These are phyloP conservation scores for Corythoichthys haematopterus DNA, from an alignment of 2,113 vertebrate genomes.

Conservation along the genomic window DNA sequence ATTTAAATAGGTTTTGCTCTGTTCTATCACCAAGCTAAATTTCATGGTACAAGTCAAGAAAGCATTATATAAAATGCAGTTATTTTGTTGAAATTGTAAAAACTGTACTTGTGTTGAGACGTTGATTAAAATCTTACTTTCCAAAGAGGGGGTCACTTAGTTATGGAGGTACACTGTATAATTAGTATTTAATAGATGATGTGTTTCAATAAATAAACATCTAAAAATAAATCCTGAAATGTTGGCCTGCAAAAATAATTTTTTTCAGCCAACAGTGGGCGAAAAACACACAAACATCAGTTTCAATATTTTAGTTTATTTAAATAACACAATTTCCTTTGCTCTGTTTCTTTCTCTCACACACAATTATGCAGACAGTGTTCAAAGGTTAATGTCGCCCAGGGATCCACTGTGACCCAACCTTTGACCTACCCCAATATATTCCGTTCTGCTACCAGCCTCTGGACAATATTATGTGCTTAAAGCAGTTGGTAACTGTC, in stretches of 20 bases:
- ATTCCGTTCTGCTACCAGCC: conserved; percentile 28
- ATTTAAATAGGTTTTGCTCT: too few species aligned
- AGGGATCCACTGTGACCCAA: conserved; percentile 23
- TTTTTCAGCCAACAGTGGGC: conserved; percentile 12
- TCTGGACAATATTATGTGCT: conserved; percentile 47
- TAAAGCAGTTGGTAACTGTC: conserved; percentile 23
- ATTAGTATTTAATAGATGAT: too few species aligned
- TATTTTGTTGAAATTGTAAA: too few species aligned
- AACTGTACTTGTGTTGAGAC: too few species aligned
- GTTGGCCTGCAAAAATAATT: conserved; percentile 17
- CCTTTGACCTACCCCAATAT: conserved; percentile 55
- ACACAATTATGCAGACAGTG: conserved; percentile 16
- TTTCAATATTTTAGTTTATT: not conserved
- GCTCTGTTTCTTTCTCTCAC: not conserved
- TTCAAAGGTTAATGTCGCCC: conserved; percentile 38
- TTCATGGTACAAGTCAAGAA: too few species aligned
- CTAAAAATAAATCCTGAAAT: not conserved
- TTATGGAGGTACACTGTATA: too few species aligned
- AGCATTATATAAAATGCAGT: too few species aligned
- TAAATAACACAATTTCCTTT: not conserved
- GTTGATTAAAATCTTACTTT: too few species aligned
- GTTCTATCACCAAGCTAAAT: too few species aligned
- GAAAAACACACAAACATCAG: conserved; percentile 8
- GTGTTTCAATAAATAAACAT: too few species aligned
- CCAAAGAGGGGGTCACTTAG: too few species aligned